Base-by-base conservation (phyloP, 2,888 invertebrate species). In the Xanthia icteritia region DNA sequence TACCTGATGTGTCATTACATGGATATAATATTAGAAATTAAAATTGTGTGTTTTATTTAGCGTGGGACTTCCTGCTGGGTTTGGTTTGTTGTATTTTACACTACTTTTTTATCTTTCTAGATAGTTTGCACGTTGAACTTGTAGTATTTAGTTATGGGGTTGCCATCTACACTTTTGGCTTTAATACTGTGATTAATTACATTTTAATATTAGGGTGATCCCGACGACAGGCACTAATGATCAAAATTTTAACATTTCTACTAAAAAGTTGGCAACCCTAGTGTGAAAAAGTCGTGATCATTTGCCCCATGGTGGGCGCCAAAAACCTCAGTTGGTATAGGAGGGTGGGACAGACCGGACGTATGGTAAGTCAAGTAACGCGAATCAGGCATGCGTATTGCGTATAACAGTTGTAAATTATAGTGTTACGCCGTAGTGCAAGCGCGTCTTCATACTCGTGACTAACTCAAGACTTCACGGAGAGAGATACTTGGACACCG, bases 11-110 rank as follows among this genome's bases (percentile, higher is more conserved):
- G 95, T 96, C 95, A 96, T 96, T 96, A 96, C 95, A 96, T 95
- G 93, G 93, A 94, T 95, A 95, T 95, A 93, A 94, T 89, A 87
- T 94, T 96, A 96, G 96, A 95, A 96, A 93, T 88, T 88, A 89
- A 92, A 93, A 93, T 92, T 91, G 94, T 96, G 96, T 96, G 96
- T 96, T 96, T 96, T 96, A 96, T 96, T 96, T 96, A 94, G 93
- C 91, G 94, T 92, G 94, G 94, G 94, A 91, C 91, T 92, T 92
- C 92, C 92, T 91, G 92, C 91, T 92, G 94, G 94, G 94, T 90
- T 89, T 90, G 85, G 87, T 89, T 89, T 88, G 87, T 88, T 84
- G 85, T 87, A 86, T 87, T 83, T 87, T 88, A 82, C 89, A 87
- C 89, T 82, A 81, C 84, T 86, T 85, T 86, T 88, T 86, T 77